These are phyloP conservation scores for Nysson spinosus DNA, from an alignment of 2,888 invertebrate species.

Conservation along the genomic window DNA sequence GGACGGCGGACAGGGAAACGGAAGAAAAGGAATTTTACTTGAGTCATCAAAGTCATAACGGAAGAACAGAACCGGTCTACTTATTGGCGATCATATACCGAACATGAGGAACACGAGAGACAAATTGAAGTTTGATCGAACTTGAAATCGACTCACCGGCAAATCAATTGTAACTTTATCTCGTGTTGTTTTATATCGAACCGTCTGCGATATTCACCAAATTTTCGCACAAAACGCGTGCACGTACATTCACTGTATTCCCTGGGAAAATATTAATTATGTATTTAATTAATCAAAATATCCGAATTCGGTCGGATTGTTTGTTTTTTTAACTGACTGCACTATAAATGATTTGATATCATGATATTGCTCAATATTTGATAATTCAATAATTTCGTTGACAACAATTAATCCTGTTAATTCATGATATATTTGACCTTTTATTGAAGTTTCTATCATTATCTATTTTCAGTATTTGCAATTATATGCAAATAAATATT, in stretches of 20 bases:
- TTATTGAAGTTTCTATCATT: too few relatives aligned
- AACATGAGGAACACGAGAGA: slow-evolving; percentile 2
- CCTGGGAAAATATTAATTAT: too few relatives aligned
- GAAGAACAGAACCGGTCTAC: slow-evolving; percentile 15
- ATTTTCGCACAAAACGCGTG: slow-evolving; percentile 18
- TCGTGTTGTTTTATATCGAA: slow-evolving; percentile 22
- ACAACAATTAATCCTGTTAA: too few relatives aligned
- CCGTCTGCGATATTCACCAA: slow-evolving; percentile 12
- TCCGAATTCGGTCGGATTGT: too few relatives aligned
- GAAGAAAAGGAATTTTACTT: slow-evolving; percentile 40
- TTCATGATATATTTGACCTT: too few relatives aligned
- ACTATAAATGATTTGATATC: too few relatives aligned
- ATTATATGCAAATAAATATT: too few relatives aligned
- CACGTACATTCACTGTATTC: slow-evolving; percentile 23
- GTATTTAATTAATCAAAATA: too few relatives aligned
- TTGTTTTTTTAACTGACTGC: too few relatives aligned
- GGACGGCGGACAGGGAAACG: slow-evolving; percentile 22
- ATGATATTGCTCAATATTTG: too few relatives aligned
- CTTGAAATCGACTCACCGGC: neutral
- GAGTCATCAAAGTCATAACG: slow-evolving; percentile 29
- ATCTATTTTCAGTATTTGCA: too few relatives aligned
- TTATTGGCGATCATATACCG: slow-evolving; percentile 12
- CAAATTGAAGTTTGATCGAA: slow-evolving; percentile 41
- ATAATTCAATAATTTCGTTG: too few relatives aligned
- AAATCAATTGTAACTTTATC: slow-evolving; percentile 16